A percentile compares a stretch with the other conserved stretches of the same genome.
These are phyloP conservation scores for Volucella inanis DNA, from an alignment of 2,888 invertebrate genomes.

Conservation along the genomic window DNA sequence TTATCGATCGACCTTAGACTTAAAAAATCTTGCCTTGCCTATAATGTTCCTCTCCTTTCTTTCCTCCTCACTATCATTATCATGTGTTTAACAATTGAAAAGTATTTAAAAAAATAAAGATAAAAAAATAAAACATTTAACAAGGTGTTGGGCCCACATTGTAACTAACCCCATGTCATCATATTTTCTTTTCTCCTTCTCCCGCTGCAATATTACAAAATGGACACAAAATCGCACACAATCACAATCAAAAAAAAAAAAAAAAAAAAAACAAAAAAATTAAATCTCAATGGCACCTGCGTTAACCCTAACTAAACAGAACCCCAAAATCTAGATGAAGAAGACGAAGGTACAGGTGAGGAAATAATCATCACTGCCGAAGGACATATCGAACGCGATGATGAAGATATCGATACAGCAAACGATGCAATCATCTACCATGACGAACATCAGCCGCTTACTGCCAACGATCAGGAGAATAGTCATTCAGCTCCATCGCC, in stretches of 20 bases:
- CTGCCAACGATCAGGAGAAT: slow-evolving; percentile 79
- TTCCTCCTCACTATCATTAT: slow-evolving; percentile 31
- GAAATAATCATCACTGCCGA: slow-evolving; percentile 80
- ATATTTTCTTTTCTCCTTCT: slow-evolving; percentile 76
- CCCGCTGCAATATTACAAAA: slow-evolving; percentile 52
- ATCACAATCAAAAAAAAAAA: slow-evolving; percentile 25
- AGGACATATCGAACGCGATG: slow-evolving; percentile 76
- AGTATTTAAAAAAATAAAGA: slow-evolving; percentile 1
- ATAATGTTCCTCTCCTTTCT: neutral
- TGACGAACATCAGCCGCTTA: slow-evolving; percentile 82
- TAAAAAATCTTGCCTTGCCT: neutral
- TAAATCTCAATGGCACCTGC: slow-evolving; percentile 48
- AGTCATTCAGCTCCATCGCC: slow-evolving; percentile 78
- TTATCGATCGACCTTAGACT: neutral
- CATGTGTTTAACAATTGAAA: slow-evolving; percentile 51
- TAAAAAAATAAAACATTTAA: slow-evolving; percentile 25
- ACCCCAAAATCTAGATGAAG: slow-evolving; percentile 78
- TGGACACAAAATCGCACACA: slow-evolving; percentile 60
- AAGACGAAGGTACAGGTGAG: slow-evolving; percentile 76
- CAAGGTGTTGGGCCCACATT: slow-evolving; percentile 77
- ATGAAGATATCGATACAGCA: slow-evolving; percentile 79
- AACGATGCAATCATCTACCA: slow-evolving; percentile 81
- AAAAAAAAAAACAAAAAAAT: slow-evolving; percentile 8
- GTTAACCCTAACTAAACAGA: slow-evolving; percentile 61
- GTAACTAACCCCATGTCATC: slow-evolving; percentile 77